Percentiles rank a stretch among this genome's conserved stretches.
These are phyloP conservation scores for Dorcus hopei DNA, from an alignment of 2,888 invertebrate genomes.

Conservation along the genomic window DNA sequence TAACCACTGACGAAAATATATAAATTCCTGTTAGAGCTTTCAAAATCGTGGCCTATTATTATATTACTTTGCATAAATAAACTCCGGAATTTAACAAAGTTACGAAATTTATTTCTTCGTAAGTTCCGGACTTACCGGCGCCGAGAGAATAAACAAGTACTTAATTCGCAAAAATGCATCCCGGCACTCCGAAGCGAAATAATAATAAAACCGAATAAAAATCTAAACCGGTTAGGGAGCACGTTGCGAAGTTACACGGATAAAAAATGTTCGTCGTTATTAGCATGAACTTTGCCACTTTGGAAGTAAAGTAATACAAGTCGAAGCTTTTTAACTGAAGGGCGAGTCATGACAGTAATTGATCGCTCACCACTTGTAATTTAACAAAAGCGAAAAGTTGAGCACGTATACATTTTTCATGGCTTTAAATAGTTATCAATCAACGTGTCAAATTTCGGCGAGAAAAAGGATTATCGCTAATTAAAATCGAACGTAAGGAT, in stretches of 20 bases:
- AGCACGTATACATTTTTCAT: slow-evolving; percentile 33
- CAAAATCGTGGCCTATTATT: too few species aligned
- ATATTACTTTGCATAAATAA: too few species aligned
- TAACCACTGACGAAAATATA: too few species aligned
- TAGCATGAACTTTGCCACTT: slow-evolving; percentile 40
- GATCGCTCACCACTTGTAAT: slow-evolving; percentile 37
- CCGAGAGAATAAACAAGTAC: too few species aligned
- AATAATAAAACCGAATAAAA: slow-evolving; percentile 13
- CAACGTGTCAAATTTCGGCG: slow-evolving; percentile 26
- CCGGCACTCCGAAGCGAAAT: background rate
- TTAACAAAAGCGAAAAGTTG: slow-evolving; percentile 34
- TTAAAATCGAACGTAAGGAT: too few species aligned
- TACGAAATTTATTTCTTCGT: too few species aligned
- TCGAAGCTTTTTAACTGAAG: slow-evolving; percentile 38
- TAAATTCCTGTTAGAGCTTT: too few species aligned
- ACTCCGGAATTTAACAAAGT: too few species aligned
- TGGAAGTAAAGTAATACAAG: slow-evolving; percentile 38
- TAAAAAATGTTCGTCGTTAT: slow-evolving; percentile 34
- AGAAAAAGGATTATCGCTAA: too few species aligned
- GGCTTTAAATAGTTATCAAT: slow-evolving; percentile 36
- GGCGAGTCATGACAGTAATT: slow-evolving; percentile 40
- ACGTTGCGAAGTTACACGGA: slow-evolving; percentile 22
- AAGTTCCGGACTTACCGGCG: too few species aligned
- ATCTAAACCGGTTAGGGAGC: slow-evolving; percentile 21
- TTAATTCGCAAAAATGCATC: too few species aligned